These are phyloP conservation scores for Centropyge bicolor DNA, from an alignment of 2,797 vertebrate genomes.

Conservation along the genomic window DNA sequence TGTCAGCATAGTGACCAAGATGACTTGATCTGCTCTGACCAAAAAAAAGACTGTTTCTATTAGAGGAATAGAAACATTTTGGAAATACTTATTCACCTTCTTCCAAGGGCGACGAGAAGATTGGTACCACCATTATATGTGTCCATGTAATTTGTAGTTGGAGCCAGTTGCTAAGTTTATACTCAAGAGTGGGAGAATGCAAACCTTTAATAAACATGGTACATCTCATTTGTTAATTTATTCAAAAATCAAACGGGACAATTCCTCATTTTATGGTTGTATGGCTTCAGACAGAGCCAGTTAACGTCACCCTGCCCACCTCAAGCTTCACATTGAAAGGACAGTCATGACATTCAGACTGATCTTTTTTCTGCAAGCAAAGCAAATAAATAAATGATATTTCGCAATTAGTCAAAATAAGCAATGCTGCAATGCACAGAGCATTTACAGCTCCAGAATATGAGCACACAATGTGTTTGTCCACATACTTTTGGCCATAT, in stretches of 20 bases:
- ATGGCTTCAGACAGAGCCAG: neutral
- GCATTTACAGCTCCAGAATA: neutral
- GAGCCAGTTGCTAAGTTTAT: neutral
- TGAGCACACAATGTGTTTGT: neutral
- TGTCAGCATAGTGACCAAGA: no score
- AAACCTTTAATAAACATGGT: no score
- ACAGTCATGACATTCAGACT: neutral
- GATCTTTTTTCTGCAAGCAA: neutral
- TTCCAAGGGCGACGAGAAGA: no score
- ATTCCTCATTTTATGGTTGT: no score
- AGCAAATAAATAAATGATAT: neutral
- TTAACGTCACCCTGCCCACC: no score
- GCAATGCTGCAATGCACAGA: neutral
- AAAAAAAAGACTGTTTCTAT: neutral
- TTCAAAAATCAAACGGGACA: no score
- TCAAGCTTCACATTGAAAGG: neutral
- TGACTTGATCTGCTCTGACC: neutral
- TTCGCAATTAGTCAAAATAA: neutral
- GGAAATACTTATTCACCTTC: neutral
- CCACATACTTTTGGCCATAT: slow-evolving; percentile 10
- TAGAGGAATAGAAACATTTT: neutral
- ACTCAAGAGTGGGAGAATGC: neutral
- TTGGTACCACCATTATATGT: neutral
- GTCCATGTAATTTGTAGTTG: neutral
- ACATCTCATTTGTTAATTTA: neutral